phyloP scores from a whole-genome alignment of 2,888 invertebrate species.

The Acronicta leporina region DNA sequence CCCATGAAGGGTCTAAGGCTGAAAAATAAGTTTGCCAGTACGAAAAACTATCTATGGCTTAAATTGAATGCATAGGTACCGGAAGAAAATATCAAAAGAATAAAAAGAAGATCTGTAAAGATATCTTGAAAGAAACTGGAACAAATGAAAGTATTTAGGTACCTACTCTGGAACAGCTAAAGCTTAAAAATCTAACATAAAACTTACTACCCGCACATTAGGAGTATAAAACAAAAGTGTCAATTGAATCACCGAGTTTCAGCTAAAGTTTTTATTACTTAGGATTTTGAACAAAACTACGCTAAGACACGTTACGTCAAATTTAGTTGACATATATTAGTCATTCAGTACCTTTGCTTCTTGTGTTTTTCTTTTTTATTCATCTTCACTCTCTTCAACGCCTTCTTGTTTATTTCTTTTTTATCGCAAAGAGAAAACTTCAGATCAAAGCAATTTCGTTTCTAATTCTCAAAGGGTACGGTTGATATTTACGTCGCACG shows the following conservation, averaged over 20 bases:
- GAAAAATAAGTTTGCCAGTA: not conserved
- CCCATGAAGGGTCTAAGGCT: no score
- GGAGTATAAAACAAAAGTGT: slow-evolving; percentile 15
- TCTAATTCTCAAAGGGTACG: slow-evolving; percentile 35
- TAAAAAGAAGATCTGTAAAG: no score
- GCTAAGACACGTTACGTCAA: slow-evolving; percentile 36
- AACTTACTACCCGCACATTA: slow-evolving; percentile 23
- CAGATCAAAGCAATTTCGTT: slow-evolving; percentile 34
- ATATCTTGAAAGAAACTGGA: not conserved
- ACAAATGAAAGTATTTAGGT: no score
- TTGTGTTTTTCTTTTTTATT: slow-evolving; percentile 38
- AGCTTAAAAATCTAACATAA: slow-evolving; percentile 2
- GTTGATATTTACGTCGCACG: slow-evolving; percentile 34
- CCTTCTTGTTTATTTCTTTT: slow-evolving; percentile 18
- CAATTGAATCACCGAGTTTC: slow-evolving; percentile 21
- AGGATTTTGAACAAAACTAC: slow-evolving; percentile 26
- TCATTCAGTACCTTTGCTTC: slow-evolving; percentile 44
- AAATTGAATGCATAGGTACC: no score
- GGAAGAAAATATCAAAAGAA: no score
- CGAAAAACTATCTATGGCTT: no score
- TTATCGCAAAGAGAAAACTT: slow-evolving; percentile 27
- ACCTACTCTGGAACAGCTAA: not conserved
- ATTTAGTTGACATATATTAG: slow-evolving; percentile 37
- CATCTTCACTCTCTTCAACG: slow-evolving; percentile 33
- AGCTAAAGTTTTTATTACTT: slow-evolving; percentile 31